Percentiles rank a stretch among this genome's conserved stretches.
Evolutionary conservation across 2,888 invertebrate species (phyloP).

Genomic region (Caenorhabditis macrosperma): DNA sequence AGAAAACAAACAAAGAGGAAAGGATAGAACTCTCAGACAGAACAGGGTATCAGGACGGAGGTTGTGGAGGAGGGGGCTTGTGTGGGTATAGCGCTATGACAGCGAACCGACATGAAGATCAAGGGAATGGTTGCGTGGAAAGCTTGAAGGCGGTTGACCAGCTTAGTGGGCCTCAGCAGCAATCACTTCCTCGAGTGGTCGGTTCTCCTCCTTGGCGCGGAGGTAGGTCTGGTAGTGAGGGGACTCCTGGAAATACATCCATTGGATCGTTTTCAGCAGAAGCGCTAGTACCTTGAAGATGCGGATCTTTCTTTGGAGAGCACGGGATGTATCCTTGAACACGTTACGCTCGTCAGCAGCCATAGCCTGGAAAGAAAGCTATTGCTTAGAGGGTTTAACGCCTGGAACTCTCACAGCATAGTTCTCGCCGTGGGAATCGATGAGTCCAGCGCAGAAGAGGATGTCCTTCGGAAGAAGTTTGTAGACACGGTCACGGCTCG

Average conservation of each 20-base stretch:
- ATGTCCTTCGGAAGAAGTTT: slow-evolving; percentile 77
- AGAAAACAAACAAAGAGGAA: slow-evolving; percentile 13
- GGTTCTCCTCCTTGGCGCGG: slow-evolving; percentile 66
- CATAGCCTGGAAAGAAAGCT: slow-evolving; percentile 71
- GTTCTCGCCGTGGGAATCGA: slow-evolving; percentile 75
- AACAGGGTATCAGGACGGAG: background rate
- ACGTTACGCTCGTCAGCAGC: slow-evolving; percentile 71
- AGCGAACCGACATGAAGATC: slow-evolving; percentile 49
- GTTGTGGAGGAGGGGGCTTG: background rate
- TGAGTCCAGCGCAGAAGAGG: slow-evolving; percentile 76
- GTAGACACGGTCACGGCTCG: slow-evolving; percentile 73
- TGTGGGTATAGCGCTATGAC: background rate
- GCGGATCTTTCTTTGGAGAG: slow-evolving; percentile 76
- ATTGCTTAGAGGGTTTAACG: slow-evolving; percentile 18
- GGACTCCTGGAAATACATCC: slow-evolving; percentile 64
- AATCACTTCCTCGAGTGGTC: slow-evolving; percentile 63
- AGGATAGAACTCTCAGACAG: background rate
- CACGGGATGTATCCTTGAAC: slow-evolving; percentile 74
- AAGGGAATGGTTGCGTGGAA: slow-evolving; percentile 54
- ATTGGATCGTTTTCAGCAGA: background rate
- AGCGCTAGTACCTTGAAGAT: slow-evolving; percentile 71
- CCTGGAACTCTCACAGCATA: slow-evolving; percentile 59
- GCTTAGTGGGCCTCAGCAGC: slow-evolving; percentile 47
- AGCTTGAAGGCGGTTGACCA: slow-evolving; percentile 38
- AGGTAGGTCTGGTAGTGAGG: slow-evolving; percentile 71